A percentile compares a stretch with the other conserved stretches of the same genome.
Conservation (phyloP, 2,113 vertebrate species). For the Callospermophilus lateralis region DNA sequence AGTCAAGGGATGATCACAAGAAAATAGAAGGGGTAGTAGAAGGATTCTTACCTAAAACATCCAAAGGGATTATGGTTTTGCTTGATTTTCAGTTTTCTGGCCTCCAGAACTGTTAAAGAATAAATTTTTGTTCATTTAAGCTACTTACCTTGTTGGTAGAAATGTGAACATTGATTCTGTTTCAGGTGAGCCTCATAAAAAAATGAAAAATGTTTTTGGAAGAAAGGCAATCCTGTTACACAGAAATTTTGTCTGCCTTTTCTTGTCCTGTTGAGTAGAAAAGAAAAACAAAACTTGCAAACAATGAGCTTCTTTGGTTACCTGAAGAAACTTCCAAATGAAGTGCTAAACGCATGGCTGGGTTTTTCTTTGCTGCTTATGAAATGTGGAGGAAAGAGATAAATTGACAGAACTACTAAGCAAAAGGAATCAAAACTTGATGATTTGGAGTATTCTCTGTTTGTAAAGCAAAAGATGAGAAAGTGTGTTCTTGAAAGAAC, state of each 20-base stretch:
- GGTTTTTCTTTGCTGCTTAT: neutral
- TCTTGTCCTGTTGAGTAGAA: neutral
- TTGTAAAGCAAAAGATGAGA: too few relatives aligned
- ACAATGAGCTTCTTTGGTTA: neutral
- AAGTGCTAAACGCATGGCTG: too few relatives aligned
- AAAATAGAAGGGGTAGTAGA: accelerated
- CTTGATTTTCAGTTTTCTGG: neutral
- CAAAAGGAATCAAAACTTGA: neutral
- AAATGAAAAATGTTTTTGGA: neutral
- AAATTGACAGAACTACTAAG: neutral
- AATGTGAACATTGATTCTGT: neutral
- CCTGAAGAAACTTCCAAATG: neutral
- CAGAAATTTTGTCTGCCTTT: neutral
- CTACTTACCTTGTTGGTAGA: neutral
- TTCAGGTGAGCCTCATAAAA: neutral
- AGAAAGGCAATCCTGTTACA: neutral
- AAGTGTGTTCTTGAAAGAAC: neutral
- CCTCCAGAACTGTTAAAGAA: neutral
- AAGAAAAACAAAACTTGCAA: neutral
- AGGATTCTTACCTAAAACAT: neutral
- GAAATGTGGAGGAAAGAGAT: neutral
- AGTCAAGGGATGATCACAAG: neutral
- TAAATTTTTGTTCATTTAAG: too few relatives aligned
- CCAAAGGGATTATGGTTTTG: too few relatives aligned
- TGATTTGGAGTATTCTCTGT: too few relatives aligned